phyloP scores from a whole-genome alignment of 1,140 invertebrate species.

The Drosophila persimilis region DNA sequence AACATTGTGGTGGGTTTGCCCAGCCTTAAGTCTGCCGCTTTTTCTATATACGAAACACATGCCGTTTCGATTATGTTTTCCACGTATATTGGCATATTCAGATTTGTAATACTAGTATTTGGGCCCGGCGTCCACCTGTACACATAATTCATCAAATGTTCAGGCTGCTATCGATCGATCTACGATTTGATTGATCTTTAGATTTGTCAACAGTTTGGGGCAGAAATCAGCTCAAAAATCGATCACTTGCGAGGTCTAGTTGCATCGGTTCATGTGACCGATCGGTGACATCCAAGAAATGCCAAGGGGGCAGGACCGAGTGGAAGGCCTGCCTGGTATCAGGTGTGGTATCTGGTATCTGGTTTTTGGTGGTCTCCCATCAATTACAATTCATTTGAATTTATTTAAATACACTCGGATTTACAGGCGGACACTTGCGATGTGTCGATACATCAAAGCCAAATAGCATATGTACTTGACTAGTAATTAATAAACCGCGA shows the following conservation, averaged over 20 bases:
- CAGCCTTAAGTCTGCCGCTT: no score
- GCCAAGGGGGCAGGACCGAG: slow-evolving; percentile 1
- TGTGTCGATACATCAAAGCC: slow-evolving; percentile 69
- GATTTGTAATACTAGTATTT: no score
- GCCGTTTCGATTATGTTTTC: no score
- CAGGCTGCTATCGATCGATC: slow-evolving; percentile 10
- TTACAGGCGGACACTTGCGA: slow-evolving; percentile 35
- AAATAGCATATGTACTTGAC: slow-evolving; percentile 42
- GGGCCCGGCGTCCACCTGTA: no score
- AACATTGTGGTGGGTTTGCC: no score
- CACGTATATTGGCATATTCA: no score
- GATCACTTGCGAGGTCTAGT: slow-evolving; percentile 4
- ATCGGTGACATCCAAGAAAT: slow-evolving; percentile 22
- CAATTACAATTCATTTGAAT: slow-evolving; percentile 79
- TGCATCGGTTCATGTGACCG: background rate
- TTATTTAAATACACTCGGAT: slow-evolving; percentile 79
- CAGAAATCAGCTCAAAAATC: slow-evolving; percentile 11
- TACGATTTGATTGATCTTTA: slow-evolving; percentile 21
- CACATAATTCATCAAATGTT: no score
- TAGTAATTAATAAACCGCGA: slow-evolving; percentile 63
- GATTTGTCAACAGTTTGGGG: slow-evolving; percentile 17
- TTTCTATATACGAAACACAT: no score
- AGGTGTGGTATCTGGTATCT: no score
- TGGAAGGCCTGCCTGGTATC: no score
- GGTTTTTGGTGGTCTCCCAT: slow-evolving; percentile 27